These are phyloP conservation scores for Mimumesa dahlbomi DNA, from an alignment of 2,888 invertebrate genomes.

Conservation along the genomic window DNA sequence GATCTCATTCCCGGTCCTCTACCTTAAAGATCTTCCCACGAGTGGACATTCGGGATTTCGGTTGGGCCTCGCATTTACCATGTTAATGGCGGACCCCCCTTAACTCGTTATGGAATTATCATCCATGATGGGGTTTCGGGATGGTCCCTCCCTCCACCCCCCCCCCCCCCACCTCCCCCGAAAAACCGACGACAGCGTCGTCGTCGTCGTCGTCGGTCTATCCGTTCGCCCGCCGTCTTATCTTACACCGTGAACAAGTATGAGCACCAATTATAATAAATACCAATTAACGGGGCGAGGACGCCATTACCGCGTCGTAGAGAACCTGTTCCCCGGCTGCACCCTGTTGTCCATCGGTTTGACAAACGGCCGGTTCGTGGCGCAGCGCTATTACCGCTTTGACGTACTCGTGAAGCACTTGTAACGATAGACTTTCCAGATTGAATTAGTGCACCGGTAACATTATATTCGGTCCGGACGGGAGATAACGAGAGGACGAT, in stretches of 20 bases:
- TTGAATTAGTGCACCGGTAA: constrained; percentile 36
- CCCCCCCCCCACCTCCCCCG: not conserved
- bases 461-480: constrained; percentile 13
- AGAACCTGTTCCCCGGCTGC: constrained; percentile 56
- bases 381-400: constrained; percentile 33
- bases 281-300: constrained; percentile 78
- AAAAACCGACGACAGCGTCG: constrained; percentile 16
- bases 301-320: constrained; percentile 67
- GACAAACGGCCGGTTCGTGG: constrained; percentile 51
- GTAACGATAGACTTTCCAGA: constrained; percentile 18
- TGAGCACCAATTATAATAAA: constrained; percentile 79
- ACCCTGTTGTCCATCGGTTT: constrained; percentile 44
- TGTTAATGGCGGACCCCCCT: constrained; percentile 72
- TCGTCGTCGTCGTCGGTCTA: constrained; percentile 35
- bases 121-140: constrained; percentile 41
- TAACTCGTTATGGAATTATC: constrained; percentile 74
- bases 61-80: constrained; percentile 64
- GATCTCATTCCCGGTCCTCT: constrained; percentile 53
- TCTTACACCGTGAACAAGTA: constrained; percentile 63
- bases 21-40: constrained; percentile 64
- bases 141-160: constrained; percentile 19
- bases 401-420: constrained; percentile 20
- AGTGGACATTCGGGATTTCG: constrained; percentile 62
- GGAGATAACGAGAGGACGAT: not conserved
- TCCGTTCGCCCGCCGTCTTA: constrained; percentile 46